Evolutionary conservation across 2,797 vertebrate genomes (phyloP), one percentile per base, ranked within the genome.

Genomic region (Lophius americanus): DNA sequence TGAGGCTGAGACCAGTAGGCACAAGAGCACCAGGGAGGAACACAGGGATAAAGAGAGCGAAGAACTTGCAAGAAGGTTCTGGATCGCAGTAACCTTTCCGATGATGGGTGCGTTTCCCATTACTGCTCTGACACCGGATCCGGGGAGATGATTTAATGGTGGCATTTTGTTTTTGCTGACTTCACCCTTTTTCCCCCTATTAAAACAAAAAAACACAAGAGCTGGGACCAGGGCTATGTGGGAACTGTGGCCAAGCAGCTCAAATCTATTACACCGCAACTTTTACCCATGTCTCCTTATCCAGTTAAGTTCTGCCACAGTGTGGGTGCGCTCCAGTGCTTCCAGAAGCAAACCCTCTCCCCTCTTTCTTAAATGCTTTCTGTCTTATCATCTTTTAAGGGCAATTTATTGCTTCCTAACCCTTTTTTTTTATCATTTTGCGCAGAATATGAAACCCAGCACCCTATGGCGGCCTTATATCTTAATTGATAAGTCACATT

Each of bases 91-190:
- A 96, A 96, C 95, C 95, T 96, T 96, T 96, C 86, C 76, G 56
- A 91, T 93, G 92, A 95, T 94, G 93, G 93, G 93, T 93, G 90
- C 91, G 67, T 93, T 95, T 95, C 93, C 95, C 91, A 95, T 96
- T 97, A 95, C 86, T 77, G 91, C 91, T 93, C 93, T 96, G 96
- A 96, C 94, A 95, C 86, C 75, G 85, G 94, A 94, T 94, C 85
- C 85, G 88, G 80, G 75, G 88, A 92, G 93, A 95, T 97, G 95
- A 99, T 97, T 97, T 97, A 98, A 96, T 91, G 94, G 90, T 93
- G 94, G 94, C 95, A 96, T 97, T 97, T 96, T 93, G 95, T 94
- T 98, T 96, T 96, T 95, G 95, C 96, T 97, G 95, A 96, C 94
- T 94, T 94, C 86, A 79, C 76, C 76, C 68, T 82, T 90, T 92